Evolutionary conservation across 2,888 invertebrate species (phyloP).

Genomic region (Perithous albicinctus): DNA sequence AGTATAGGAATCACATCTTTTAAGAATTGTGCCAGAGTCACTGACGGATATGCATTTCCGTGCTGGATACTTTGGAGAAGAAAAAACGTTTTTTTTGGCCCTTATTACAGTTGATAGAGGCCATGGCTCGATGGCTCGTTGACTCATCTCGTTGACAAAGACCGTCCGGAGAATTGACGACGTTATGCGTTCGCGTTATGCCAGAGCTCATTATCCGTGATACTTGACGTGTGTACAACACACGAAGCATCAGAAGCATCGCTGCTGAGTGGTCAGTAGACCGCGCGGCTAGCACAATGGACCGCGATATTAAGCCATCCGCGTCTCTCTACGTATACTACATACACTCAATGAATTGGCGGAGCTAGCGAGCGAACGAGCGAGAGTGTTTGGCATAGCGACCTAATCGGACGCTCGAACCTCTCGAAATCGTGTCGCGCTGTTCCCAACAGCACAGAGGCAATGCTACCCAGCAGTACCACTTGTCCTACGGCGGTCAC

Average conservation of each 20-base stretch:
- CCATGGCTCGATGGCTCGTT: constrained; percentile 6
- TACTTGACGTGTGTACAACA: constrained; percentile 39
- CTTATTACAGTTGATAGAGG: neutral
- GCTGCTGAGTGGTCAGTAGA: constrained; percentile 54
- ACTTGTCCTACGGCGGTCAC: constrained; percentile 49
- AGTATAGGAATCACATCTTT: too few relatives aligned
- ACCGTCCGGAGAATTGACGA: constrained; percentile 49
- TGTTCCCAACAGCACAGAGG: constrained; percentile 32
- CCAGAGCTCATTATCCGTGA: constrained; percentile 29
- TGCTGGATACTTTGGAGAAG: neutral
- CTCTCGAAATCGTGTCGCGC: constrained; percentile 48
- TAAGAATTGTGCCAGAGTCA: neutral
- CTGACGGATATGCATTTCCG: neutral
- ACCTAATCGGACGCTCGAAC: constrained; percentile 54
- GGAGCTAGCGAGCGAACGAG: constrained; percentile 12
- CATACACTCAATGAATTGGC: constrained; percentile 41
- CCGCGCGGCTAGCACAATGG: constrained; percentile 53
- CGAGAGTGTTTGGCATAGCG: constrained; percentile 52
- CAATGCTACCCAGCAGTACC: constrained; percentile 38
- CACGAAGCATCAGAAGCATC: constrained; percentile 15
- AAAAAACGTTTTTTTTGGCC: too few relatives aligned
- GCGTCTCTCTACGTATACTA: constrained; percentile 27
- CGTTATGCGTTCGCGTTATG: constrained; percentile 30
- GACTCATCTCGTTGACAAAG: constrained; percentile 16
- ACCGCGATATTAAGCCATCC: constrained; percentile 55